Base-by-base conservation (phyloP, 2,888 invertebrate species). In the Tipula confusa region DNA sequence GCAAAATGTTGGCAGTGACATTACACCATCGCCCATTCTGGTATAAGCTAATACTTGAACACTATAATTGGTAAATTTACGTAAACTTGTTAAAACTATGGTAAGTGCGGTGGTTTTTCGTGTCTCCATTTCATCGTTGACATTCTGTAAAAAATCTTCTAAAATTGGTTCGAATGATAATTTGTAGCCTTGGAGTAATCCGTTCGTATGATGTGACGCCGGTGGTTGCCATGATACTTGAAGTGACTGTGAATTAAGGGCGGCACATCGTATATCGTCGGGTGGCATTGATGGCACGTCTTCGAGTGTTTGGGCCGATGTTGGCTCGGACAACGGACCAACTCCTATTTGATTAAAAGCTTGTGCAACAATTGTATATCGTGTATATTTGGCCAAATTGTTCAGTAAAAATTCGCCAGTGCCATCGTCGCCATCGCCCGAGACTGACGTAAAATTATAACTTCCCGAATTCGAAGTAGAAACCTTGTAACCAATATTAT, bases 161-260 rank as follows among this genome's bases (percentile, higher is more conserved):
- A 92, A 88, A 82, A 93, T 92, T 33, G 92, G 93, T 88, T 93
- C 94, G 87, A 93, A 94, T 84, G 92, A 91, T 6, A 94, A 88
- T 88, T 94, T 94, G 87, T 94, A 94, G 2, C 95, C 95, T 88
- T 94, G 94, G 84, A 96, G 90, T 82, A 95, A 91, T 2, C 96
- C 96, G 86, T 95, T 95, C 84, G 93, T 93, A 84, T 94, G 93
- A 85, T 92, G 92, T 38, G 92, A 92, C 48, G 95, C 93, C 0
- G 95, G 94, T 13, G 95, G 94, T 85, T 95, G 94, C 96, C 96
- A 96, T 83, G 94, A 93, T 24, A 96, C 93, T 90, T 95, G 94
- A 84, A 96, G 89, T 6, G 94, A 94, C 87, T 94, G 94, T 0
- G 95, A 94, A 29, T 94, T 93, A 81, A 95, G 88, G 0, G 95